phyloP scores from a whole-genome alignment of 2,888 invertebrate genomes.

The Agonopterix alstromeriana region DNA sequence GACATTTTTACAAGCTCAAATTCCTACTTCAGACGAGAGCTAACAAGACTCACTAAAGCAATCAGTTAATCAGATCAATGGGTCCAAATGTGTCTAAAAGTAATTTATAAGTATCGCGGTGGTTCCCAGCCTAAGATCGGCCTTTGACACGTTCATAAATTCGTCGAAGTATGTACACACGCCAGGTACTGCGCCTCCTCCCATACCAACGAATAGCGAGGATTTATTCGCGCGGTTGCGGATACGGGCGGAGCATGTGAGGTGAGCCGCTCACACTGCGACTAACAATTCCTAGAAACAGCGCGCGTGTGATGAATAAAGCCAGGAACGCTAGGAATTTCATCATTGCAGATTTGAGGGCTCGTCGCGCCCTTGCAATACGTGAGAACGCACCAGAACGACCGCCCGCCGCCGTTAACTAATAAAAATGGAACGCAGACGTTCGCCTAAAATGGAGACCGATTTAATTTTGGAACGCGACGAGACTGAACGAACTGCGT shows the following conservation, averaged over 20 bases:
- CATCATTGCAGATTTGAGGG: constrained; percentile 68
- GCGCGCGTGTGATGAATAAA: constrained; percentile 72
- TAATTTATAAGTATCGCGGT: constrained; percentile 30
- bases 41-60: too few species aligned
- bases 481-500: constrained; percentile 18
- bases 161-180: constrained; percentile 44
- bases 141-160: constrained; percentile 61
- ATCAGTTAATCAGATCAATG: neutral
- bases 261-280: constrained; percentile 34
- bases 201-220: constrained; percentile 62
- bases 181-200: constrained; percentile 49
- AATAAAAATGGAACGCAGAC: constrained; percentile 49
- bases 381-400: constrained; percentile 49
- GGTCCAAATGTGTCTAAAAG: neutral
- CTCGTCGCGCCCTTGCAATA: constrained; percentile 41
- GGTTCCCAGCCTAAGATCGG: constrained; percentile 53
- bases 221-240: constrained; percentile 59
- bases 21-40: neutral
- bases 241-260: constrained; percentile 47
- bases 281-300: constrained; percentile 59
- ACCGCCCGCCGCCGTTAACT: constrained; percentile 19
- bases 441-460: constrained; percentile 26
- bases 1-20: constrained; percentile 7
- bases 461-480: constrained; percentile 35
- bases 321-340: constrained; percentile 58